Percentiles rank a stretch among this genome's conserved stretches.
phyloP scores from a whole-genome alignment of 2,888 invertebrate species.

The Julus scanicus region DNA sequence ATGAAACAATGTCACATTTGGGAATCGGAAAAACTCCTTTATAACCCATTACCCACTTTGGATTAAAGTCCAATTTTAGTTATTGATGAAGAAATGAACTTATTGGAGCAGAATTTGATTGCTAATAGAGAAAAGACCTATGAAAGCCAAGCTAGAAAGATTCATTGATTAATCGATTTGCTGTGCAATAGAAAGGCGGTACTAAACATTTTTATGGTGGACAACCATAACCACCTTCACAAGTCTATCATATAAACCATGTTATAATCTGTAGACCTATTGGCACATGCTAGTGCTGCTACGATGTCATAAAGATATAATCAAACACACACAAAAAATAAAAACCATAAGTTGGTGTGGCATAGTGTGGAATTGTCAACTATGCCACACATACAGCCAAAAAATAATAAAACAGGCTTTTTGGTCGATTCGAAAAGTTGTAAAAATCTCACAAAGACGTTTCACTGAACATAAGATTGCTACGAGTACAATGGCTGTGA shows the following conservation, averaged over 20 bases:
- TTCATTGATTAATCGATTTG: conserved; percentile 31
- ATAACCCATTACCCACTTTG: background rate
- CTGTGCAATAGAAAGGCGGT: background rate
- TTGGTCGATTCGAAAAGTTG: background rate
- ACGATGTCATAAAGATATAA: background rate
- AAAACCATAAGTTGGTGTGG: background rate
- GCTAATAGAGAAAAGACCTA: background rate
- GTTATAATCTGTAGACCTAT: background rate
- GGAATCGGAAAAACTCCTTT: background rate
- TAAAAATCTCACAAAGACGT: background rate
- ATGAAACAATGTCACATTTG: background rate
- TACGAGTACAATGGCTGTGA: background rate
- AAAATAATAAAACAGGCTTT: background rate
- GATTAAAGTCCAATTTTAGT: background rate
- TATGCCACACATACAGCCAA: background rate
- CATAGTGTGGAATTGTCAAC: background rate
- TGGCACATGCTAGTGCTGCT: conserved; percentile 24
- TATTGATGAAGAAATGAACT: background rate
- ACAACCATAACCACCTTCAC: conserved; percentile 1
- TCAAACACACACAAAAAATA: background rate
- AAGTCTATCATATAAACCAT: background rate
- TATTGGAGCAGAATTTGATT: background rate
- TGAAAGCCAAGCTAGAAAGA: conserved; percentile 21
- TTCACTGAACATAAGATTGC: conserved; percentile 5
- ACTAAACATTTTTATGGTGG: conserved; percentile 20